These are phyloP conservation scores for Heliconius congener DNA, from an alignment of 1,140 invertebrate species.

Conservation along the genomic window DNA sequence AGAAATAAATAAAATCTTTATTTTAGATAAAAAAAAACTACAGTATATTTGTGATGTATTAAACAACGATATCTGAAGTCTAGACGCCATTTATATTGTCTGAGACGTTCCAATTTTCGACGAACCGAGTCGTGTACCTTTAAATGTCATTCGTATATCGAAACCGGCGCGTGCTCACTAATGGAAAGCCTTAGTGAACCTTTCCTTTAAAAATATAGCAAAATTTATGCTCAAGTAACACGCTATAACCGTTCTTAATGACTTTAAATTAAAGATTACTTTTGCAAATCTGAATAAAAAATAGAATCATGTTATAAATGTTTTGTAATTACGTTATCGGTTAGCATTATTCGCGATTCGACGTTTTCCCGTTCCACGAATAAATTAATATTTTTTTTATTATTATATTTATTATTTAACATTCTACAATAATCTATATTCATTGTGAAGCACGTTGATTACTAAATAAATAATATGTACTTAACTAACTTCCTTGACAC, in stretches of 20 bases:
- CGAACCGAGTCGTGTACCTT: conserved; percentile 71
- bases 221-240: conserved; percentile 42
- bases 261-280: conserved; percentile 35
- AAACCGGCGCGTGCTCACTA: conserved; percentile 74
- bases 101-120: conserved; percentile 72
- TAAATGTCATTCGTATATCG: conserved; percentile 78
- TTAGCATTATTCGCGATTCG: conserved; percentile 55
- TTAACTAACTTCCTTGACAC: too few relatives aligned
- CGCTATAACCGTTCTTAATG: conserved; percentile 35
- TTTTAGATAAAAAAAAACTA: conserved; percentile 22
- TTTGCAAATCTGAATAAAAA: conserved; percentile 28
- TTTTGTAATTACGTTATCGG: conserved; percentile 66
- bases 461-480: not conserved
- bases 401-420: not conserved
- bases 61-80: conserved; percentile 62
- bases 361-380: conserved; percentile 43
- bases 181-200: conserved; percentile 73
- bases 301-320: conserved; percentile 43
- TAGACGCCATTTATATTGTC: conserved; percentile 73
- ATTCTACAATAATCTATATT: not conserved
- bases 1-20: too few relatives aligned
- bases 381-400: not conserved
- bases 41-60: conserved; percentile 31
- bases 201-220: conserved; percentile 30
- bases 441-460: not conserved